phyloP scores from a whole-genome alignment of 2,797 vertebrate genomes.

The Sebastes trivittatus region DNA sequence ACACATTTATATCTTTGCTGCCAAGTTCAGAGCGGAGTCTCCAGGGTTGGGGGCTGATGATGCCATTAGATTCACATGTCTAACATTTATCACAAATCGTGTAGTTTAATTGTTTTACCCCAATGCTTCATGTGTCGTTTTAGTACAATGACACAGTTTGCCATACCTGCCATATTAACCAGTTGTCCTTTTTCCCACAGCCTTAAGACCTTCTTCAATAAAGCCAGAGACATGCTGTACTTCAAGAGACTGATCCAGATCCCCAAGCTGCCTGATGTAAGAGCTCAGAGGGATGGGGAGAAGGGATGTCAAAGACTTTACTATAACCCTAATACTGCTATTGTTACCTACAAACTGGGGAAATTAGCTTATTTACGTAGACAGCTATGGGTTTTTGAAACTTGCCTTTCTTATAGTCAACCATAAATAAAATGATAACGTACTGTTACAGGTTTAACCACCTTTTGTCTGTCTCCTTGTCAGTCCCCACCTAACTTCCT shows the following conservation, averaged over 20 bases:
- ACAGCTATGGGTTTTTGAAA: neutral
- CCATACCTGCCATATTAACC: neutral
- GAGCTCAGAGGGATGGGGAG: slow-evolving; percentile 12
- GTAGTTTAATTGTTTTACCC: neutral
- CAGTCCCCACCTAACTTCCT: slow-evolving; percentile 96
- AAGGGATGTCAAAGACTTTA: neutral
- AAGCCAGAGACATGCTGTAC: slow-evolving; percentile 93
- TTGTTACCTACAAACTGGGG: neutral
- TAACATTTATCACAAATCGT: neutral
- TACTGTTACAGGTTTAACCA: neutral
- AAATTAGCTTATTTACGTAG: neutral
- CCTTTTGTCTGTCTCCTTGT: neutral
- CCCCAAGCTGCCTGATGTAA: slow-evolving; percentile 93
- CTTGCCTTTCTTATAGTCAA: neutral
- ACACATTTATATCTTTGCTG: neutral
- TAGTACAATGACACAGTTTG: neutral
- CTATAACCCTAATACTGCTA: neutral
- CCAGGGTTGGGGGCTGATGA: neutral
- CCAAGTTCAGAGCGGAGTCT: neutral
- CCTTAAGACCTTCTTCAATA: slow-evolving; percentile 94
- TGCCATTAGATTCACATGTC: neutral
- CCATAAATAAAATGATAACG: neutral
- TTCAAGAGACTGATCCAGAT: slow-evolving; percentile 99
- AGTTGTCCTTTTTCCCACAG: slow-evolving; percentile 71
- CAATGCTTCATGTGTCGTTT: neutral